phyloP scores from a whole-genome alignment of 2,888 invertebrate species.

The Euphydryas editha region DNA sequence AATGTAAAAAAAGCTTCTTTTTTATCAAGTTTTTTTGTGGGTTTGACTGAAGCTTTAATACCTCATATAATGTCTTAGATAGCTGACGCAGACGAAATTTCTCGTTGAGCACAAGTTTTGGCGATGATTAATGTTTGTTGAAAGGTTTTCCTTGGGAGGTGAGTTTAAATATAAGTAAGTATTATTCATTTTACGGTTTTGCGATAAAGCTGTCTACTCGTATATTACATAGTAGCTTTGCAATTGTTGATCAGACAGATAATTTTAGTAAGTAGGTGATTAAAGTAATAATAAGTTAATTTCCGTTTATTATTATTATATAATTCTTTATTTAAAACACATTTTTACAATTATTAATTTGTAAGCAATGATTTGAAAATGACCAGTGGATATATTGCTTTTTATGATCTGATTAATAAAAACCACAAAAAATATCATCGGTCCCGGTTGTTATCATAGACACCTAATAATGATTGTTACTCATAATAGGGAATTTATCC shows the following conservation, averaged over 20 bases:
- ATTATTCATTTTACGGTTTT: background rate
- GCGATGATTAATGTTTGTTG: constrained; percentile 61
- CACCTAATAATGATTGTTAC: no score
- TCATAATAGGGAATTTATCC: no score
- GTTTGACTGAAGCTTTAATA: constrained; percentile 11
- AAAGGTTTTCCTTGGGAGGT: constrained; percentile 29
- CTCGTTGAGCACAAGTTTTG: constrained; percentile 46
- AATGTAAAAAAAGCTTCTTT: background rate
- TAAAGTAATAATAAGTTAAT: no score
- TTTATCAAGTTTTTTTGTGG: background rate
- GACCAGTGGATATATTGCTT: no score
- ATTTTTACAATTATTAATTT: no score
- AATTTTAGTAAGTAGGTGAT: no score
- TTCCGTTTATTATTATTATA: no score
- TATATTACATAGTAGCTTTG: background rate
- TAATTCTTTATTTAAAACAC: no score
- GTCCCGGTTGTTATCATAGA: no score
- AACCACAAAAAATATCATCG: no score
- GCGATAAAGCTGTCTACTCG: background rate
- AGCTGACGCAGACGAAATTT: constrained; percentile 24
- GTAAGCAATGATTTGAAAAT: no score
- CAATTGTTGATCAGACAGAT: background rate
- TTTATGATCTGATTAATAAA: no score
- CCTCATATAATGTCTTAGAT: constrained; percentile 13
- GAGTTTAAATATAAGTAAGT: background rate